These are phyloP conservation scores for Cryptops parisi DNA, from an alignment of 2,888 invertebrate genomes.

Conservation along the genomic window DNA sequence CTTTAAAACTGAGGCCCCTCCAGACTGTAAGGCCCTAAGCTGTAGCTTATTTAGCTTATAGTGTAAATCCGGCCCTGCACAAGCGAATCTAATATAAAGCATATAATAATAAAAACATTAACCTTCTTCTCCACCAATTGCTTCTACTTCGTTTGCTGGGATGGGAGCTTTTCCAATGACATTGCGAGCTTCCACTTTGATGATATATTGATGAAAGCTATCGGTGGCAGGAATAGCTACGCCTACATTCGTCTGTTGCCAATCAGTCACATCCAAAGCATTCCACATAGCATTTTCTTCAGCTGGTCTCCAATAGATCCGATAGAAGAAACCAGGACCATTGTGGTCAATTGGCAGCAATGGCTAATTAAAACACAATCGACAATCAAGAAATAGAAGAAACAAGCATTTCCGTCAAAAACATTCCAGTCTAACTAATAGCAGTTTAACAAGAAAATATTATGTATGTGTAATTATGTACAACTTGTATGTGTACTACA, in stretches of 20 bases:
- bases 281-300: conserved; percentile 55
- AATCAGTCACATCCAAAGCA: conserved; percentile 56
- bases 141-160: conserved; percentile 60
- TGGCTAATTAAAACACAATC: conserved; percentile 41
- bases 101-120: conserved; percentile 23
- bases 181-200: conserved; percentile 85
- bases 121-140: conserved; percentile 86
- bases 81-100: too few relatives aligned
- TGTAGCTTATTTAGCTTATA: too few relatives aligned
- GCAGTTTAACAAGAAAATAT: too few relatives aligned
- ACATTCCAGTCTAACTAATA: too few relatives aligned
- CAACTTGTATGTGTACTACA: too few relatives aligned
- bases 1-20: too few relatives aligned
- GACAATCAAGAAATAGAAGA: background rate
- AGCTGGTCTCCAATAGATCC: conserved; percentile 69
- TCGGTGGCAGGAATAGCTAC: conserved; percentile 56
- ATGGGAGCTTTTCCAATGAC: conserved; percentile 69
- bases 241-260: conserved; percentile 50
- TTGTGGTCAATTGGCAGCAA: conserved; percentile 97
- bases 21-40: too few relatives aligned
- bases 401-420: too few relatives aligned
- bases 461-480: too few relatives aligned
- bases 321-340: conserved; percentile 84
- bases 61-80: too few relatives aligned
- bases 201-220: conserved; percentile 74